phyloP scores from a whole-genome alignment of 2,113 vertebrate genomes.

The Crocuta crocuta region DNA sequence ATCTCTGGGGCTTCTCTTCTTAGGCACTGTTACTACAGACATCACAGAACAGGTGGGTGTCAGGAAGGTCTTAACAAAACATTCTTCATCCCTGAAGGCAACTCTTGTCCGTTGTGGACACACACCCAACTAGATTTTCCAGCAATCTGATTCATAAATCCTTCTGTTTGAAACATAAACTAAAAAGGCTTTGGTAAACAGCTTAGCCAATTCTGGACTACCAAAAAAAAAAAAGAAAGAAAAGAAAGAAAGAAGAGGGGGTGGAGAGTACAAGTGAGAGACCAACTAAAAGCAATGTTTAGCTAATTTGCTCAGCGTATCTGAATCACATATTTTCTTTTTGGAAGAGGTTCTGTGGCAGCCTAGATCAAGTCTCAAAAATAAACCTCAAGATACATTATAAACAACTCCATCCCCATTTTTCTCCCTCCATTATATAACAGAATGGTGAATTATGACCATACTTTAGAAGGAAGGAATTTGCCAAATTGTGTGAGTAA shows the following conservation, averaged over 20 bases:
- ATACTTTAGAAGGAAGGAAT: constrained; percentile 43
- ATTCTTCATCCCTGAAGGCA: not conserved
- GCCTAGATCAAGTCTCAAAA: constrained; percentile 25
- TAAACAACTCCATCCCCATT: not conserved
- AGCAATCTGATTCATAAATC: constrained; percentile 27
- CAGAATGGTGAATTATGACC: not conserved
- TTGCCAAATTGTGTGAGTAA: constrained; percentile 22
- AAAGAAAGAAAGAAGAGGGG: not conserved
- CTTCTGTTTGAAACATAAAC: constrained; percentile 51
- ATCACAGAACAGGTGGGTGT: not conserved
- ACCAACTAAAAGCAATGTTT: not conserved
- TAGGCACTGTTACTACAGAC: not conserved
- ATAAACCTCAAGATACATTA: constrained; percentile 21
- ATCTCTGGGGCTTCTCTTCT: not conserved
- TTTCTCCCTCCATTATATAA: not conserved
- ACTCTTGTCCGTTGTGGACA: not conserved
- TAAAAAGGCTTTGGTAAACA: constrained; percentile 32
- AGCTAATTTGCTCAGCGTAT: not conserved
- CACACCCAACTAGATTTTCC: not conserved
- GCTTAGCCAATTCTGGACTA: not conserved
- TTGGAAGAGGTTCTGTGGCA: not conserved
- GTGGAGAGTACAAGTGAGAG: not conserved
- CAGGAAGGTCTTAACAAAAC: not conserved
- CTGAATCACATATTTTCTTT: constrained; percentile 11
- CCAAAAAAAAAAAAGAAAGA: not conserved